Evolutionary conservation across 2,113 vertebrate species (phyloP), one percentile per base, ranked within the genome.

Genomic region (Onychostruthus taczanowskii): DNA sequence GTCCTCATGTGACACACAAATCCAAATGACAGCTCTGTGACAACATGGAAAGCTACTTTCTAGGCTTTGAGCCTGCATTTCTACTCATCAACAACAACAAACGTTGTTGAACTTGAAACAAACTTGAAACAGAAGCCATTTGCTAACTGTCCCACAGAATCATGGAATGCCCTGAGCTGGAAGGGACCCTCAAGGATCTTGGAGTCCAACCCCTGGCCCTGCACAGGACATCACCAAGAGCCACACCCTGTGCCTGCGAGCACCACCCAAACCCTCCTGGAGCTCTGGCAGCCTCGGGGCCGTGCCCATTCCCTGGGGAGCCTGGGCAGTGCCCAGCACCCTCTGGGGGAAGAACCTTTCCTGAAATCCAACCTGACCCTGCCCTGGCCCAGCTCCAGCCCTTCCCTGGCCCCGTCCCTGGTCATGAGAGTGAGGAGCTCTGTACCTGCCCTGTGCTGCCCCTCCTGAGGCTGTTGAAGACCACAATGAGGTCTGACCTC

Each of bases 311-410:
- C 70, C 70, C 70, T 85, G 69, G 39, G 68, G 7, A 73, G 68
- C 49, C 58, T 74, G 43, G 41, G 50, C 82, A 75, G 30, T 67
- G 61, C 50, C 70, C 41, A 49, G 23, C 30, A 56, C 30, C 31
- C 43, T 49, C 83, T 58, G 35, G 24, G 26, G 16, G 10, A 66
- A 41, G n/a, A 8, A 23, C 14, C 55, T 63, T 22, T 7, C 28
- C 9, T 33, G 1, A 46, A 0, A 0, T 33, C n/a, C 49, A 55
- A 0, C 30, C 12, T n/a, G 1, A 41, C 0, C 8, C 23, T 19
- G 2, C 18, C 39, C n/a, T 64, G 41, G 1, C 28, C 0, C n/a
- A 74, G 49, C 69, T 24, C 10, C 7, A 1, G 74, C 35, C 10
- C 0, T 28, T 49, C 33, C 41, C 35, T 68, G 52, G 52, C 28